phyloP scores from a whole-genome alignment of 2,888 invertebrate species.

The Cinara cedri region DNA sequence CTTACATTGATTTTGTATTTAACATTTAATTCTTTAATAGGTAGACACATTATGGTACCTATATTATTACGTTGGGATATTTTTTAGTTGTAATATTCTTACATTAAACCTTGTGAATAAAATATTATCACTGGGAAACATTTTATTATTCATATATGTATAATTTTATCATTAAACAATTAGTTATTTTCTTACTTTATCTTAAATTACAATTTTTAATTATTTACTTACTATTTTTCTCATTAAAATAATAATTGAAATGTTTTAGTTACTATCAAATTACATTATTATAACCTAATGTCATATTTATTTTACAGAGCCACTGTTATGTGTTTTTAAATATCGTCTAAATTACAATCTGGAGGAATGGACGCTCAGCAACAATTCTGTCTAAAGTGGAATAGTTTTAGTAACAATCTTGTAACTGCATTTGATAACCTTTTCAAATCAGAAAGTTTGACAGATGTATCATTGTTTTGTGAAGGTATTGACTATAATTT shows the following conservation, averaged over 20 bases:
- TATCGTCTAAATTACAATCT: slow-evolving; percentile 61
- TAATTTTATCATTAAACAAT: slow-evolving; percentile 1
- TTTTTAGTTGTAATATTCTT: no score
- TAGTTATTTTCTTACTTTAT: slow-evolving; percentile 2
- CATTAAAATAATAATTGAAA: background rate
- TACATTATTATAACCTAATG: background rate
- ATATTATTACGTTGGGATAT: no score
- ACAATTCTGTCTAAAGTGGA: slow-evolving; percentile 95
- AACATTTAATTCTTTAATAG: no score
- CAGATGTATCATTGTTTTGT: slow-evolving; percentile 91
- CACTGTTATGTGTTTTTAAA: slow-evolving; percentile 58
- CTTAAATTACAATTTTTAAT: background rate
- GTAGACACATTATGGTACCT: no score
- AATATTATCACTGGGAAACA: background rate
- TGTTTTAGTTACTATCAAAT: background rate
- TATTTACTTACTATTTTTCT: background rate
- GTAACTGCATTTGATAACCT: slow-evolving; percentile 90
- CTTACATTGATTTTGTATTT: no score
- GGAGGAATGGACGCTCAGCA: slow-evolving; percentile 90
- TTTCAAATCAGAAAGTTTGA: slow-evolving; percentile 90
- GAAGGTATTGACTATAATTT: slow-evolving; percentile 70
- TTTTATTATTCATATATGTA: background rate
- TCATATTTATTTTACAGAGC: slow-evolving; percentile 52
- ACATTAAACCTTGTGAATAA: no score
- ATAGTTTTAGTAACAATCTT: slow-evolving; percentile 92